phyloP scores from a whole-genome alignment of 2,888 invertebrate species.

The Trachelus stipa region DNA sequence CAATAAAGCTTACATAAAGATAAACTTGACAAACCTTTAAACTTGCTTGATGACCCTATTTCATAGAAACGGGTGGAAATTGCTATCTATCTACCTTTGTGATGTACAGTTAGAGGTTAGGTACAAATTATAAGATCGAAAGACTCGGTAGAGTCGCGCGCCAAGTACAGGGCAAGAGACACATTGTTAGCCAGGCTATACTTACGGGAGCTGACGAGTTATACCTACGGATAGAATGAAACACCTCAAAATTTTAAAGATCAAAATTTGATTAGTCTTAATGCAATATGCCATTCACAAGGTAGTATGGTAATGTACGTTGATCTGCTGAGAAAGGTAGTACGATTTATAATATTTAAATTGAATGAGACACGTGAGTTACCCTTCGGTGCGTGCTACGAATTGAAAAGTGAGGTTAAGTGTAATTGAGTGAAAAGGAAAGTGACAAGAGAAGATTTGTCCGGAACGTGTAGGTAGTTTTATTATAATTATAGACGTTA shows the following conservation, averaged over 20 bases:
- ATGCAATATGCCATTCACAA: not conserved
- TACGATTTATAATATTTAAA: not conserved
- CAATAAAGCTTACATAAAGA: not conserved
- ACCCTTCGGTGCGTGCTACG: not conserved
- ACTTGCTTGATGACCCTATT: not conserved
- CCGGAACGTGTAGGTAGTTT: not conserved
- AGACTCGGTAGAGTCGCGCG: too few species aligned
- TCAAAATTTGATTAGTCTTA: too few species aligned
- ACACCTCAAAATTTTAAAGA: too few species aligned
- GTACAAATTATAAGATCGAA: not conserved
- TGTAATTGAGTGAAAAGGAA: not conserved
- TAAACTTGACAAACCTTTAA: not conserved
- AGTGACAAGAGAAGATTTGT: not conserved
- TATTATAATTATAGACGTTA: not conserved
- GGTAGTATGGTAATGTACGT: not conserved
- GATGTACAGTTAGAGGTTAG: not conserved
- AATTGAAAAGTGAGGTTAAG: not conserved
- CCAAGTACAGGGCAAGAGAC: too few species aligned
- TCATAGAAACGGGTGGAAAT: not conserved
- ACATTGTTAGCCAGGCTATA: too few species aligned
- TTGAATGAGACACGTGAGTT: not conserved
- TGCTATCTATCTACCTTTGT: not conserved
- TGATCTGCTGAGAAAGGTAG: not conserved
- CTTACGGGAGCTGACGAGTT: too few species aligned
- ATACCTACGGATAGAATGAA: too few species aligned